Evolutionary conservation across 2,888 invertebrate genomes (phyloP).

Genomic region (Sminthurides aquaticus): DNA sequence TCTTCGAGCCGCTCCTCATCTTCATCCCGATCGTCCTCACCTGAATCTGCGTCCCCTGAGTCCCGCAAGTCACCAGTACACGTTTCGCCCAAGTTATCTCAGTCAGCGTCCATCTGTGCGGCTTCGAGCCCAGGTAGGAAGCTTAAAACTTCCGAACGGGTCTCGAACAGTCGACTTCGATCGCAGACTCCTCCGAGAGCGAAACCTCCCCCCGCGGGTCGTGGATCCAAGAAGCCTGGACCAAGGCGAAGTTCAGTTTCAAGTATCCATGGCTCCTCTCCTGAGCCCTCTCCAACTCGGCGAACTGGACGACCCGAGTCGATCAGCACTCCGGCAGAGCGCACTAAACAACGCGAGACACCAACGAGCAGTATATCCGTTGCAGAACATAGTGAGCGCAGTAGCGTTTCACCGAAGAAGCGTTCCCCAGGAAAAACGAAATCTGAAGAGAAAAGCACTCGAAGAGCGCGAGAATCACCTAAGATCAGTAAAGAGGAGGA

Average conservation of each 20-base stretch:
- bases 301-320: slow-evolving; percentile 45
- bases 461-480: slow-evolving; percentile 42
- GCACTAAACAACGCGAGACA: not conserved
- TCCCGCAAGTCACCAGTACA: slow-evolving; percentile 23
- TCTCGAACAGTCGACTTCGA: slow-evolving; percentile 63
- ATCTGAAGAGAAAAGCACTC: slow-evolving; percentile 33
- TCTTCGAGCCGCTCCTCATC: slow-evolving; percentile 38
- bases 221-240: slow-evolving; percentile 42
- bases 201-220: slow-evolving; percentile 53
- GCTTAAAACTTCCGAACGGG: slow-evolving; percentile 76
- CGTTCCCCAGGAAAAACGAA: slow-evolving; percentile 24
- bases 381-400: not conserved
- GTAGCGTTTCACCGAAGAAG: slow-evolving; percentile 11
- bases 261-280: slow-evolving; percentile 35
- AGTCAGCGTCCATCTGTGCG: slow-evolving; percentile 22
- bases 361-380: slow-evolving; percentile 9
- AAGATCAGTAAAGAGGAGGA: slow-evolving; percentile 30
- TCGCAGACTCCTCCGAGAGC: slow-evolving; percentile 68
- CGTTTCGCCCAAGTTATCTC: slow-evolving; percentile 16
- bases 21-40: slow-evolving; percentile 41
- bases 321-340: not conserved
- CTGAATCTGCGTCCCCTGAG: slow-evolving; percentile 43
- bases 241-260: slow-evolving; percentile 41
- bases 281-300: slow-evolving; percentile 48
- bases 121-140: slow-evolving; percentile 63